Base-by-base conservation (phyloP, 2,113 vertebrate species). In the Embiotoca jacksoni region DNA sequence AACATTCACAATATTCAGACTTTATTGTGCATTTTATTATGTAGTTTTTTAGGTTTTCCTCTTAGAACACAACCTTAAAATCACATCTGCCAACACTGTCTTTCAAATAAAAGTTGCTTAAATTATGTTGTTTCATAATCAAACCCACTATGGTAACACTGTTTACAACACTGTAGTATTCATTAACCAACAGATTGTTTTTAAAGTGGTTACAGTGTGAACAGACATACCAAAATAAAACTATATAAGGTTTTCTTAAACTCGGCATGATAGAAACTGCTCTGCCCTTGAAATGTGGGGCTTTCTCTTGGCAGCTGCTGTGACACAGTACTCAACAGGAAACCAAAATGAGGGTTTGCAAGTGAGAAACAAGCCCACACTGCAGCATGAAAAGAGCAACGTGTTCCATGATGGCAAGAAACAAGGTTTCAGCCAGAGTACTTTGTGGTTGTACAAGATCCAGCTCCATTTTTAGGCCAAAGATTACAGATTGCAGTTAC, bases 281-380 rank as follows among this genome's bases (percentile, higher is more conserved):
- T 55, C 33, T 78, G 62, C 36, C 67, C 71, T 72, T 75, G 23
- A 83, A 77, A 81, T 23, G 9, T 65, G 58, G 39, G 58, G 57
- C 36, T 76, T 65, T 86, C 66, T 82, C 53, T 71, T 81, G 79
- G 71, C 75, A 85, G 64, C 36, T 7, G 77, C 71, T 67, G 37
- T 55, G 59, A 86, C 83, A 89, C 31, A 54, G 55, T 23, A 71
- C 62, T 41, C 5, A 1, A 92, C 89, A 92, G 92, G 92, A 94
- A 94, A 91, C 88, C 89, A 85, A 75, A 84, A 82, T 0, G 44
- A 67, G 68, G 41, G 47, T 37, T 75, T 90, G 88, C 83, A 81
- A 82, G 85, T 84, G 47, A 89, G 81, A 89, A 83, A 81, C 46
- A 71, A 89, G 72, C 77, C 78, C 81, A 83, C 81, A 82, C 46